Conservation (phyloP, 2,113 vertebrate genomes). For the Chloebia gouldiae region DNA sequence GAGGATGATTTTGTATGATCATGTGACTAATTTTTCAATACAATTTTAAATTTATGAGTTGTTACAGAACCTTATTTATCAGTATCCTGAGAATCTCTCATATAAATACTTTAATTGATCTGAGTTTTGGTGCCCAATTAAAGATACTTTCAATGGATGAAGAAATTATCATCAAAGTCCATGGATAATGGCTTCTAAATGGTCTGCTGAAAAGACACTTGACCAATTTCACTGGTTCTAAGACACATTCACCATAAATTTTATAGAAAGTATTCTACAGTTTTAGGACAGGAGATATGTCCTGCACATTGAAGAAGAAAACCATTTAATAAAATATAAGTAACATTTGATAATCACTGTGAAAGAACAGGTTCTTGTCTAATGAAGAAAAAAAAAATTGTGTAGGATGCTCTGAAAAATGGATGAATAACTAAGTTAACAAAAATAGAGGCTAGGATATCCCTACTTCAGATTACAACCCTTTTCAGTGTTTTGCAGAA, state of each 20-base stretch:
- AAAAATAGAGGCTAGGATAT: background rate
- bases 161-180: background rate
- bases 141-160: background rate
- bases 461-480: background rate
- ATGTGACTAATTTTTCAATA: background rate
- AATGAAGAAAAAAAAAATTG: background rate
- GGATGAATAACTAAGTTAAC: background rate
- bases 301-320: background rate
- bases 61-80: background rate
- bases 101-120: background rate
- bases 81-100: background rate
- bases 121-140: background rate
- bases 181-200: background rate
- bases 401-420: background rate
- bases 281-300: background rate
- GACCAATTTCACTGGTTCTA: background rate
- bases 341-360: background rate
- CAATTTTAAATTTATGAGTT: background rate
- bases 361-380: background rate
- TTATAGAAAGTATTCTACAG: background rate
- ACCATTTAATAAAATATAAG: background rate
- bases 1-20: background rate
- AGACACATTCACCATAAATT: background rate
- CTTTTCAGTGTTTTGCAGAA: background rate
- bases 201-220: background rate